These are phyloP conservation scores for Notiomystis cincta DNA, from an alignment of 2,113 vertebrate species.

Conservation along the genomic window DNA sequence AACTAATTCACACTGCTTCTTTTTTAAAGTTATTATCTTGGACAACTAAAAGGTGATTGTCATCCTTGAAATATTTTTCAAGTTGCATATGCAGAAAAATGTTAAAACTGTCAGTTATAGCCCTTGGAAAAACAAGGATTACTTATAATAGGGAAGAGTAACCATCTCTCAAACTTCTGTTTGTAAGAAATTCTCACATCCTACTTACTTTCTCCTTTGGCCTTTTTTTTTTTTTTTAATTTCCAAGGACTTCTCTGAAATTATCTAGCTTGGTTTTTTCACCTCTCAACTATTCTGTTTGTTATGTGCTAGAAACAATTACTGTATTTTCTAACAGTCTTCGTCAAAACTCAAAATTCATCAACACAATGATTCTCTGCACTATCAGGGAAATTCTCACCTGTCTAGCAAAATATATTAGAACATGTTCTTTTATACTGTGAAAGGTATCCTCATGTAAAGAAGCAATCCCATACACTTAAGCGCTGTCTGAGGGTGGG, in stretches of 20 bases:
- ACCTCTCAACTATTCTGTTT: background rate
- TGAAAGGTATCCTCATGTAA: background rate
- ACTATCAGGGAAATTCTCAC: background rate
- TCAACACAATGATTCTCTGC: background rate
- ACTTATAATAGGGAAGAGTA: background rate
- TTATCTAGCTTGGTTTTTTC: background rate
- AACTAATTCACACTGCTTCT: background rate
- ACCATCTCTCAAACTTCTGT: background rate
- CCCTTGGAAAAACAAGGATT: background rate
- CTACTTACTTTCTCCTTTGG: background rate
- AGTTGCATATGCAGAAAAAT: background rate
- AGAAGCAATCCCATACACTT: background rate
- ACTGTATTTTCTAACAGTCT: background rate
- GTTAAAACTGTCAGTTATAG: background rate
- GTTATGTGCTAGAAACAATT: background rate
- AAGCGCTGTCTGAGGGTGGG: background rate
- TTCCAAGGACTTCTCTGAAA: background rate
- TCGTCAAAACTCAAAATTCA: background rate
- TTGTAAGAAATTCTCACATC: background rate
- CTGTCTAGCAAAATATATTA: background rate
- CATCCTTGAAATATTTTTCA: background rate
- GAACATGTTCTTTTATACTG: background rate
- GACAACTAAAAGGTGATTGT: background rate
- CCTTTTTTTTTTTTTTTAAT: background rate
- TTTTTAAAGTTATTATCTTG: background rate